Percentiles rank a stretch among this genome's conserved stretches.
These are phyloP conservation scores for Campaea margaritaria DNA, from an alignment of 2,888 invertebrate genomes.

Conservation along the genomic window DNA sequence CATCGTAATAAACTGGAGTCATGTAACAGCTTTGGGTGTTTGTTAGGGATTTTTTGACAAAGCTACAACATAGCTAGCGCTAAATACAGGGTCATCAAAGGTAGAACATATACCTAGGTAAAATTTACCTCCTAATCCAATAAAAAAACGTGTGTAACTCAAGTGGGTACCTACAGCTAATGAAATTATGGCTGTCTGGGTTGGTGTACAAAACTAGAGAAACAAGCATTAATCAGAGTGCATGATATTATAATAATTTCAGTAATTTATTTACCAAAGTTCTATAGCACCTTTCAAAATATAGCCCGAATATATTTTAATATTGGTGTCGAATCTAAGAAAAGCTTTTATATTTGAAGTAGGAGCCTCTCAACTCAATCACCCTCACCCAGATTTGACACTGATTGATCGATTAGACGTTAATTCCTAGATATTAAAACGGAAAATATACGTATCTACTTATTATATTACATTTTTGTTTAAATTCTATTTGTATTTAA, in stretches of 20 bases:
- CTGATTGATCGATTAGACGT: constrained; percentile 71
- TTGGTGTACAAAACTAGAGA: too few relatives aligned
- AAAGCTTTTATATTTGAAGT: constrained; percentile 54
- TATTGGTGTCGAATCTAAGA: constrained; percentile 27
- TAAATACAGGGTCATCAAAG: too few relatives aligned
- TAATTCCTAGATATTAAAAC: constrained; percentile 53
- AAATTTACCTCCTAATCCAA: too few relatives aligned
- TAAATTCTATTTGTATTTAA: too few relatives aligned
- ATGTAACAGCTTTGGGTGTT: constrained; percentile 30
- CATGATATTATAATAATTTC: constrained; percentile 2
- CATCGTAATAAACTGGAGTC: constrained; percentile 39
- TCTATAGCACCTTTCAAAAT: neutral
- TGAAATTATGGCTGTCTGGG: too few relatives aligned
- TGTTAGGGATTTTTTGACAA: constrained; percentile 27
- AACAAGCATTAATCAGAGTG: too few relatives aligned
- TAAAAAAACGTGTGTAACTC: too few relatives aligned
- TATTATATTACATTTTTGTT: too few relatives aligned
- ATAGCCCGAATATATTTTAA: constrained; percentile 5
- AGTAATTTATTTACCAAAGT: constrained; percentile 6
- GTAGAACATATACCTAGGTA: too few relatives aligned
- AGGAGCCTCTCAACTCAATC: constrained; percentile 55
- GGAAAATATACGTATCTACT: neutral
- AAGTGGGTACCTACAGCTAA: too few relatives aligned
- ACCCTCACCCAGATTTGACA: constrained; percentile 60
- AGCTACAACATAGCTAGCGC: too few relatives aligned